Percentiles rank a stretch among this genome's conserved stretches.
Conservation (phyloP, 2,888 invertebrate species). For the Bimastos eiseni region DNA sequence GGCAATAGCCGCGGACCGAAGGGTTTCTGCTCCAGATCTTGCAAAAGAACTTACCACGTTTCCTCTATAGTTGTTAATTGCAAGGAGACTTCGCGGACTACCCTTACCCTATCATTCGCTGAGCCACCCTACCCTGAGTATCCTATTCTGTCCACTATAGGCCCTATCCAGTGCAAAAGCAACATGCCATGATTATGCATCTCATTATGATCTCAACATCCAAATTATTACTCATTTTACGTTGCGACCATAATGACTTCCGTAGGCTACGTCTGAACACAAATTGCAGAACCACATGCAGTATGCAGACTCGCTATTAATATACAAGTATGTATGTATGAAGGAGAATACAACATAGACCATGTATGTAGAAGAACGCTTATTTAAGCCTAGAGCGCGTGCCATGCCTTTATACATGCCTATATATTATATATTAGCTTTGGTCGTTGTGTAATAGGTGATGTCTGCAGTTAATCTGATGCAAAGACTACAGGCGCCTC, state of each 20-base stretch:
- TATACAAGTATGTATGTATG: no score
- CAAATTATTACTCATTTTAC: not conserved
- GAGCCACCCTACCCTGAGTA: no score
- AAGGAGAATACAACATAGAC: no score
- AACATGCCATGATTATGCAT: constrained; percentile 1
- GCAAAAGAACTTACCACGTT: no score
- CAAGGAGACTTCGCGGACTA: no score
- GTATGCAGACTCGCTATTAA: not conserved
- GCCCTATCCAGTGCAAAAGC: not conserved
- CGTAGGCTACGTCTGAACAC: constrained; percentile 13
- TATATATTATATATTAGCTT: no score
- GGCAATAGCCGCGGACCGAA: no score
- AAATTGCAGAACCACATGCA: not conserved
- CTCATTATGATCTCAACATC: constrained; percentile 3
- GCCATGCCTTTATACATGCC: no score
- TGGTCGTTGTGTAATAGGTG: not conserved
- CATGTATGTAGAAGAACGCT: not conserved
- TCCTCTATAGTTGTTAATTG: no score
- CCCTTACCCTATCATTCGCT: no score
- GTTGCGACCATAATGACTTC: not conserved
- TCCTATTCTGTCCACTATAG: not conserved
- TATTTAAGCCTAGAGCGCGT: not conserved
- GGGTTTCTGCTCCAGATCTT: no score
- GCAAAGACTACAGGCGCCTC: not conserved
- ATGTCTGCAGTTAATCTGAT: not conserved